Base-by-base conservation (phyloP, 2,797 vertebrate genomes). In the Sciaenops ocellatus region DNA sequence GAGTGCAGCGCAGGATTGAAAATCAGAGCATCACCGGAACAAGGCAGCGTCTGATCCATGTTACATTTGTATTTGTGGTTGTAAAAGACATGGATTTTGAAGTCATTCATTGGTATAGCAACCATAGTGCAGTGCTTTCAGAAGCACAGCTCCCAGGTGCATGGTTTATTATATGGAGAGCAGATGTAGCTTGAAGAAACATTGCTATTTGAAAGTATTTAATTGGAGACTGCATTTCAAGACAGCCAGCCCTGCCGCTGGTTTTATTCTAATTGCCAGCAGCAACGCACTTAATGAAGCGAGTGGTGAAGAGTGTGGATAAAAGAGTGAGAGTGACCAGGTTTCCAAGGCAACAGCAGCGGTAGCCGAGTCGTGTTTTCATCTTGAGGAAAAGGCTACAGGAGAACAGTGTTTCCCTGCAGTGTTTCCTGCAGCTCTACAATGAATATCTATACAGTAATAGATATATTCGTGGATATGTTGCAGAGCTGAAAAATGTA, bases 181-280 rank as follows among this genome's bases (percentile, higher is more conserved):
- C 85, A 91, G 88, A 89, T 94, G 86, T 91, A 93, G 89, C 89
- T 89, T 74, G 69, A 85, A 90, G 90, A 91, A 90, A 85, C 90
- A 86, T 84, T 87, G 85, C 90, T 86, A 85, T 93, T 94, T 94
- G 89, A 94, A 94, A 93, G 92, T 94, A 91, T 95, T 95, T 95
- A 95, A 95, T 95, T 95, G 94, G 94, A 93, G 94, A 91, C 92
- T 91, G 91, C 89, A 87, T 93, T 95, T 94, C 93, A 92, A 95
- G 94, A 93, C 93, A 94, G 92, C 90, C 91, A 92, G 90, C 90
- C 78, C 93, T 87, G 92, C 94, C 89, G 86, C 93, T 93, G 93
- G 93, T 94, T 95, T 94, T 92, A 94, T 95, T 95, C 93, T 95
- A 95, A 95, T 95, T 95, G 94, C 94, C 92, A 91, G 93, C 91